Conservation (phyloP, 2,797 vertebrate species). For the Iguana delicatissima region DNA sequence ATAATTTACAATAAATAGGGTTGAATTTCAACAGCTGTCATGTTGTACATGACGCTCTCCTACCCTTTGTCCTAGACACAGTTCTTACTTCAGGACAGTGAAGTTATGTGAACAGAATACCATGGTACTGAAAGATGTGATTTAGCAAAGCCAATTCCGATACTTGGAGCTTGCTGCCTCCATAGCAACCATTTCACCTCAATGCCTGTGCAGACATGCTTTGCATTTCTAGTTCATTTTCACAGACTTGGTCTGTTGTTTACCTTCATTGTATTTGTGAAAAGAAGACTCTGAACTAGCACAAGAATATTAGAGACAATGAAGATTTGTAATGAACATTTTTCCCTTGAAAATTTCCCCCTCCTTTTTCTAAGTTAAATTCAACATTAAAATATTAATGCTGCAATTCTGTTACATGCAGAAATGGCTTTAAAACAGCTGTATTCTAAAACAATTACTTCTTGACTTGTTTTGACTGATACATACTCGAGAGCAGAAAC, state of each 20-base stretch:
- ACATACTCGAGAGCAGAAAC: slow-evolving; percentile 27
- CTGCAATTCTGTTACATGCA: background rate
- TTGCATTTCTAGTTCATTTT: slow-evolving; percentile 79
- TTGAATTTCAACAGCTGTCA: slow-evolving; percentile 15
- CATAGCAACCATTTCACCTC: slow-evolving; percentile 85
- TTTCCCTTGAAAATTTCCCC: slow-evolving; percentile 20
- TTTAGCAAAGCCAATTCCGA: slow-evolving; percentile 76
- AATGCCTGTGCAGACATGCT: slow-evolving; percentile 79
- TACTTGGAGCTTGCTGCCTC: slow-evolving; percentile 79
- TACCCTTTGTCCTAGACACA: background rate
- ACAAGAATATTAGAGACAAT: slow-evolving; percentile 34
- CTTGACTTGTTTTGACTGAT: background rate
- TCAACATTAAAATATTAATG: slow-evolving; percentile 36
- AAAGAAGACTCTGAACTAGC: slow-evolving; percentile 56
- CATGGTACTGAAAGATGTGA: slow-evolving; percentile 42
- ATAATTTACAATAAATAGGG: background rate
- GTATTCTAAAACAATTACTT: slow-evolving; percentile 17
- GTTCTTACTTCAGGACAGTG: slow-evolving; percentile 28
- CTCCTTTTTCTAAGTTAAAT: slow-evolving; percentile 12
- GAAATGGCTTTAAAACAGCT: background rate
- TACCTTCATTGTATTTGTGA: slow-evolving; percentile 56
- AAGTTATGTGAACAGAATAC: slow-evolving; percentile 50
- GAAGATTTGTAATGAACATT: slow-evolving; percentile 44
- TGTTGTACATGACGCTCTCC: background rate
- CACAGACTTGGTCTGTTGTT: slow-evolving; percentile 66